Percentiles rank a stretch among this genome's conserved stretches.
phyloP scores from a whole-genome alignment of 1,140 invertebrate genomes.

The Spodoptera litura region DNA sequence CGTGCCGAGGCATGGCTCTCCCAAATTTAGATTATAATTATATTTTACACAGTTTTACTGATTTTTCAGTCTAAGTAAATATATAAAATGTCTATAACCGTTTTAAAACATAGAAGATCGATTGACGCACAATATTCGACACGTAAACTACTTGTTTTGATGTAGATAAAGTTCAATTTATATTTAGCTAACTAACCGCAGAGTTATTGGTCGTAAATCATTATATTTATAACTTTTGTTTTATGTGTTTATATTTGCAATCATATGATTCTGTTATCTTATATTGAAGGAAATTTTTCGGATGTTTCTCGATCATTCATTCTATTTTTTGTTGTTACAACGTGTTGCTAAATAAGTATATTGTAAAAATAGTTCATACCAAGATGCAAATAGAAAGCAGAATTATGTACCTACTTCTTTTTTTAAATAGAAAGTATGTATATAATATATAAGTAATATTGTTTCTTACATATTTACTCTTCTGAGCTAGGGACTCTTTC shows the following conservation, averaged over 20 bases:
- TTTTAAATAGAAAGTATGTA: too few relatives aligned
- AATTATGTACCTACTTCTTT: too few relatives aligned
- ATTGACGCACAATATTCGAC: slow-evolving; percentile 3
- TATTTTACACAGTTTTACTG: neutral
- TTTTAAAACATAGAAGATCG: neutral
- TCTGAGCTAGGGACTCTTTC: too few relatives aligned
- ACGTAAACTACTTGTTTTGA: slow-evolving; percentile 11
- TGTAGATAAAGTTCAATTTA: neutral
- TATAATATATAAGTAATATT: too few relatives aligned
- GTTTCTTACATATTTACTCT: too few relatives aligned
- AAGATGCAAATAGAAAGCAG: too few relatives aligned
- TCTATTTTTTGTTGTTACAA: too few relatives aligned
- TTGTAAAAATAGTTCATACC: too few relatives aligned
- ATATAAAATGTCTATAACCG: neutral
- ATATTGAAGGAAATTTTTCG: neutral
- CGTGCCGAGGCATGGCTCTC: too few relatives aligned
- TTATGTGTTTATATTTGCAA: slow-evolving; percentile 15
- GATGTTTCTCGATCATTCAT: too few relatives aligned
- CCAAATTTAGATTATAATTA: too few relatives aligned
- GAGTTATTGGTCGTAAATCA: slow-evolving; percentile 12
- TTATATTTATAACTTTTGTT: slow-evolving; percentile 15
- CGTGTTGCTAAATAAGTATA: too few relatives aligned
- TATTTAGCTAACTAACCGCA: slow-evolving; percentile 5
- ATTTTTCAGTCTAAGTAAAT: neutral
- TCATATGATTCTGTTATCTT: neutral